phyloP scores from a whole-genome alignment of 2,113 vertebrate species.

The Mormyrus lacerda region DNA sequence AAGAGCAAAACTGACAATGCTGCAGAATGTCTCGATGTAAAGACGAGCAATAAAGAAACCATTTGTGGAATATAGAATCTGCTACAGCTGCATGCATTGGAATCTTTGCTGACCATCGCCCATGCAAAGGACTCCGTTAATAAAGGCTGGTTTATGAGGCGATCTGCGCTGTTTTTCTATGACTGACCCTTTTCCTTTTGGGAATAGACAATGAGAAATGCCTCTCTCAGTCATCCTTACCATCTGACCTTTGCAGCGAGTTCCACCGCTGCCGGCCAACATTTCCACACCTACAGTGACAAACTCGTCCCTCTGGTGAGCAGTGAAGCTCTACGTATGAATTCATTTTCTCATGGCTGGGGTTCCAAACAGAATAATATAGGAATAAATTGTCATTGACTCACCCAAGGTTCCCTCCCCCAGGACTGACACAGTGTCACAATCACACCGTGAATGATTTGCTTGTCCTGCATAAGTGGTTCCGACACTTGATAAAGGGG shows the following conservation, averaged over 20 bases:
- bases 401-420: neutral
- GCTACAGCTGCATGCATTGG: neutral
- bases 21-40: neutral
- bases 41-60: neutral
- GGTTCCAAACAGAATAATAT: neutral
- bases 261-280: neutral
- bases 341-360: neutral
- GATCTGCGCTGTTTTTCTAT: neutral
- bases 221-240: neutral
- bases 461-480: neutral
- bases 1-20: neutral
- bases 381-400: constrained; percentile 8
- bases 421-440: neutral
- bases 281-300: neutral
- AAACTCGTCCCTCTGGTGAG: neutral
- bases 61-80: neutral
- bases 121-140: neutral
- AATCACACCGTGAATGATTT: constrained; percentile 2
- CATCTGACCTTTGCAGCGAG: neutral
- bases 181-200: neutral
- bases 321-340: neutral
- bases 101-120: neutral
- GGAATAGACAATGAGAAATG: neutral
- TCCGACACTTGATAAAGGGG: neutral
- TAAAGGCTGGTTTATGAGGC: neutral